Conservation (phyloP, 1,140 invertebrate genomes). For the Drosophila baimaii region DNA sequence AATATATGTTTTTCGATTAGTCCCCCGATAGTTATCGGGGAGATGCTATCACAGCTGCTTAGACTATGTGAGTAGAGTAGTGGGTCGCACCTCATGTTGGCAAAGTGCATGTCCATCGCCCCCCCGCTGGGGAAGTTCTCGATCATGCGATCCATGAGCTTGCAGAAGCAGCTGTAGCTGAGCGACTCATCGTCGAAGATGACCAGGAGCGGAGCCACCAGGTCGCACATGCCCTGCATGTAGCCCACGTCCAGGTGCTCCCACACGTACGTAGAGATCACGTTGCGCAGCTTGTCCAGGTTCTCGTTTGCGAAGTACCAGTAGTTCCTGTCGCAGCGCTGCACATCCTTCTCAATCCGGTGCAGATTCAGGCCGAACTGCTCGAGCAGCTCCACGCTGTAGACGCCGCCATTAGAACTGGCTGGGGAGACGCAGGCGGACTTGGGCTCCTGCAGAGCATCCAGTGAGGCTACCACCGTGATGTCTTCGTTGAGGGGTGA, state of each 20-base stretch:
- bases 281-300: slow-evolving; percentile 96
- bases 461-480: slow-evolving; percentile 75
- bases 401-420: slow-evolving; percentile 94
- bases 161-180: slow-evolving; percentile 96
- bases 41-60: too few species aligned
- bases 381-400: slow-evolving; percentile 94
- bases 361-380: slow-evolving; percentile 95
- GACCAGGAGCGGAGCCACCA: slow-evolving; percentile 95
- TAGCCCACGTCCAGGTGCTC: slow-evolving; percentile 95
- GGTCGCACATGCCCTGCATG: slow-evolving; percentile 97
- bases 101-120: slow-evolving; percentile 97
- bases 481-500: slow-evolving; percentile 81
- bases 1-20: too few species aligned
- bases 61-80: background rate
- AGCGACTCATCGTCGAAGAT: slow-evolving; percentile 96
- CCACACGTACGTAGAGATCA: slow-evolving; percentile 99
- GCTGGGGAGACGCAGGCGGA: slow-evolving; percentile 91
- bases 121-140: slow-evolving; percentile 97
- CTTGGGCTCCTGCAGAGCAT: slow-evolving; percentile 84
- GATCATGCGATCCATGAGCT: slow-evolving; percentile 94
- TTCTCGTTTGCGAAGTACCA: slow-evolving; percentile 95
- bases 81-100: slow-evolving; percentile 92
- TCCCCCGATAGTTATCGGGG: too few species aligned
- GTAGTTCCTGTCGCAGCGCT: slow-evolving; percentile 96
- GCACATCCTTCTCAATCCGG: slow-evolving; percentile 98